These are phyloP conservation scores for Oophaga sylvatica DNA, from an alignment of 2,797 vertebrate species.

Conservation along the genomic window DNA sequence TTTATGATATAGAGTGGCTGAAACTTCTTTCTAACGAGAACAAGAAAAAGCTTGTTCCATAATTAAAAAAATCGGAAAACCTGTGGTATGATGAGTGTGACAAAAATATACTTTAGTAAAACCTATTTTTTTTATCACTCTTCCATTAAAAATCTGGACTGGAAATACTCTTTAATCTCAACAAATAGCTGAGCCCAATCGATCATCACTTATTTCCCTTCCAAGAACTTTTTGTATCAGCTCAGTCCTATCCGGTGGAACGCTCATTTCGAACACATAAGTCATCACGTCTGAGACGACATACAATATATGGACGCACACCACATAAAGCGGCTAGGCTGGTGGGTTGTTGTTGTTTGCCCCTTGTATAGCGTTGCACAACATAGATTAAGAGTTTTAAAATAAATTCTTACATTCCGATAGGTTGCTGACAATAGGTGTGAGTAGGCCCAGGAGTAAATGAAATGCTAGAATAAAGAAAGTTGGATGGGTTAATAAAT, in stretches of 20 bases:
- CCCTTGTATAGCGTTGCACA: conserved; percentile 25
- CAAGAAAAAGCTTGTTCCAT: background rate
- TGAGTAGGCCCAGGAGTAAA: conserved; percentile 54
- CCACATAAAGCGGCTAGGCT: conserved; percentile 34
- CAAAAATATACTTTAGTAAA: background rate
- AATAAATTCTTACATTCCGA: conserved; percentile 53
- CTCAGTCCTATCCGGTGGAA: background rate
- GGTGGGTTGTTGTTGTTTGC: background rate
- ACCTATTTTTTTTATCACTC: background rate
- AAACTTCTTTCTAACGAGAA: background rate
- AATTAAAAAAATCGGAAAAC: background rate
- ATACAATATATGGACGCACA: conserved; percentile 43
- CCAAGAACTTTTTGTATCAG: background rate
- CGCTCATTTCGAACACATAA: background rate
- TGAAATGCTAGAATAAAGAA: conserved; percentile 63
- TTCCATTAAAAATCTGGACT: background rate
- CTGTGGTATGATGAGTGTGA: background rate
- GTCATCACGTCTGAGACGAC: conserved; percentile 16
- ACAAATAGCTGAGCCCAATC: background rate
- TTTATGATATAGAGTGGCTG: no score
- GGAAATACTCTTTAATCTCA: background rate
- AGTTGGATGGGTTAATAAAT: conserved; percentile 57
- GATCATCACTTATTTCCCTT: background rate
- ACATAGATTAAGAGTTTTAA: conserved; percentile 54
- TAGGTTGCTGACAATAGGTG: conserved; percentile 40